These are phyloP conservation scores for Sebastes nivosus DNA, from an alignment of 2,797 vertebrate species.

Conservation along the genomic window DNA sequence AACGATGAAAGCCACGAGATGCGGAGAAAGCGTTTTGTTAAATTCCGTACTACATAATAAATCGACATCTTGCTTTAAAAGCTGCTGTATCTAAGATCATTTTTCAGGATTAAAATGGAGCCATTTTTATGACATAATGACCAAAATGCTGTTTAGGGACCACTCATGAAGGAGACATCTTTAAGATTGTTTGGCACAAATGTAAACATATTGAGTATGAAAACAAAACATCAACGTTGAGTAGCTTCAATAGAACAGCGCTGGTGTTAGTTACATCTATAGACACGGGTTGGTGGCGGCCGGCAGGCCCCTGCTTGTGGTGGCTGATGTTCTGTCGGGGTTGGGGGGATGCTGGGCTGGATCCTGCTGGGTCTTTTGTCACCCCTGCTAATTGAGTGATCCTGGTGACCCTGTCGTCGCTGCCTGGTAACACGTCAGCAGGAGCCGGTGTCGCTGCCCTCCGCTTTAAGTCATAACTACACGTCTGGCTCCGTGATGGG, in stretches of 20 bases:
- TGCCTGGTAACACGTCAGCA: constrained; percentile 69
- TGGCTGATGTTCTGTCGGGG: constrained; percentile 56
- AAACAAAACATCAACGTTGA: neutral
- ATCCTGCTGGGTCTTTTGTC: constrained; percentile 78
- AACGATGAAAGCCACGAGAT: neutral
- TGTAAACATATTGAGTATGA: neutral
- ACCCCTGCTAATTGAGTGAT: constrained; percentile 79
- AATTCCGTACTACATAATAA: neutral
- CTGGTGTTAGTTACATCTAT: neutral
- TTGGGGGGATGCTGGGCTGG: constrained; percentile 51
- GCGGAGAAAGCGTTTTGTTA: neutral
- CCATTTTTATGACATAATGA: neutral
- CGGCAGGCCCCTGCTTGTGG: constrained; percentile 36
- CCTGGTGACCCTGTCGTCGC: constrained; percentile 69
- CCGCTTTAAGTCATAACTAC: constrained; percentile 58
- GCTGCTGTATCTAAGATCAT: neutral
- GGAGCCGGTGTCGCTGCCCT: constrained; percentile 53
- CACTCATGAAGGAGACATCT: neutral
- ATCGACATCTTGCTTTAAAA: neutral
- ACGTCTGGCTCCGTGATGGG: constrained; percentile 20
- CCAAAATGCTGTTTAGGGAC: neutral
- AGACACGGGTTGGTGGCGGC: constrained; percentile 31
- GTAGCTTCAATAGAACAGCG: neutral
- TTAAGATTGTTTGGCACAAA: neutral
- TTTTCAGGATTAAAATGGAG: neutral